Conservation (phyloP, 2,797 vertebrate species). For the Poecile montanus region DNA sequence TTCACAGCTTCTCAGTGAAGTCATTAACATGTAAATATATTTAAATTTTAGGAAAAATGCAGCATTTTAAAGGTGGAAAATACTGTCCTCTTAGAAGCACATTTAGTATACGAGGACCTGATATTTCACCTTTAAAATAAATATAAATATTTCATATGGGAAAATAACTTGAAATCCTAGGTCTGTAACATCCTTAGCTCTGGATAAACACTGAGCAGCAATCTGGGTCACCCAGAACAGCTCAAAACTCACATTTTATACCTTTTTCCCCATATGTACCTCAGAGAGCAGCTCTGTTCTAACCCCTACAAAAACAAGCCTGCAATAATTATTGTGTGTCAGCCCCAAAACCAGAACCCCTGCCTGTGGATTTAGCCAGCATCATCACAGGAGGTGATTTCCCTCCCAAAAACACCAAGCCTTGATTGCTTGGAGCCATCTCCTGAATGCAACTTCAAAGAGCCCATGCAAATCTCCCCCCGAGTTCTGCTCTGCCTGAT, state of each 20-base stretch:
- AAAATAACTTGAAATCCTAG: neutral
- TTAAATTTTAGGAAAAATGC: neutral
- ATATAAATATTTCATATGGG: neutral
- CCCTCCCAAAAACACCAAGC: neutral
- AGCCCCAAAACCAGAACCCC: neutral
- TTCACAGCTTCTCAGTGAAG: neutral
- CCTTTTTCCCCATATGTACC: neutral
- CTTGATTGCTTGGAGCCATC: neutral
- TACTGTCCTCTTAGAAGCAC: neutral
- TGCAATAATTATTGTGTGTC: neutral
- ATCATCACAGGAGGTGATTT: neutral
- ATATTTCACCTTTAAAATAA: neutral
- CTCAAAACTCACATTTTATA: neutral
- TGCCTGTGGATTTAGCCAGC: neutral
- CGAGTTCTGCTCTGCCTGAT: neutral
- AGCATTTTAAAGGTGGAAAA: neutral
- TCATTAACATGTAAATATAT: neutral
- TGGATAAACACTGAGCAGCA: neutral
- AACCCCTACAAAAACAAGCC: neutral
- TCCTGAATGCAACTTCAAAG: neutral
- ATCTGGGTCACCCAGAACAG: neutral
- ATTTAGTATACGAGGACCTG: neutral
- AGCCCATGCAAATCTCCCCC: neutral
- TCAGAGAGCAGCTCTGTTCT: fast-evolving
- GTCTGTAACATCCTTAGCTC: neutral